Evolutionary conservation across 2,113 vertebrate species (phyloP).

Genomic region (Crotophaga sulcirostris): DNA sequence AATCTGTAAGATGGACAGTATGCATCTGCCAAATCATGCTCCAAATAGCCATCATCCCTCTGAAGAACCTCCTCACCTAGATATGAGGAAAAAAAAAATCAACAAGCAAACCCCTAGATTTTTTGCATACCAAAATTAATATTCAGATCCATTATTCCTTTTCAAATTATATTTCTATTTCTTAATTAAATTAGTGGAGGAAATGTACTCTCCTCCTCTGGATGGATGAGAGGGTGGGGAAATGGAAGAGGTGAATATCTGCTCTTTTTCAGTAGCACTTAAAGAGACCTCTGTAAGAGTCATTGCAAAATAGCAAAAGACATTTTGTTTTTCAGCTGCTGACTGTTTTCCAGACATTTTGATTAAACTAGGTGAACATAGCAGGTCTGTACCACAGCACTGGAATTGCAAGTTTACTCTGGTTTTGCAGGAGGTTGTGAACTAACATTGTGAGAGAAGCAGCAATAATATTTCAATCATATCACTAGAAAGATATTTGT

Average conservation of each 20-base stretch:
- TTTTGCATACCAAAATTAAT: background rate
- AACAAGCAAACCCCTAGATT: background rate
- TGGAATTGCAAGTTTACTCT: background rate
- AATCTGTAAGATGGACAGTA: background rate
- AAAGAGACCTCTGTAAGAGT: background rate
- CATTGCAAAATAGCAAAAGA: background rate
- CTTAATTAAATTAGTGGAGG: constrained; percentile 26
- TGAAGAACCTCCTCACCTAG: background rate
- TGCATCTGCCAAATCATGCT: background rate
- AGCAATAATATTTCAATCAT: background rate
- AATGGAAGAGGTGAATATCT: background rate
- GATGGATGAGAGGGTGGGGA: background rate
- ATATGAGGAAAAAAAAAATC: background rate
- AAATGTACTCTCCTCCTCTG: constrained; percentile 10
- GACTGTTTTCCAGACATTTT: constrained; percentile 2
- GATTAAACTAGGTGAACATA: background rate
- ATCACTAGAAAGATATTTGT: background rate
- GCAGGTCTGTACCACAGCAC: background rate
- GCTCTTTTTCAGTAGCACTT: background rate
- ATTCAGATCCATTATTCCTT: background rate
- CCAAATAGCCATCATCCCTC: background rate
- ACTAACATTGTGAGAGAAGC: background rate
- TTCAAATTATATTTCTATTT: constrained; percentile 2
- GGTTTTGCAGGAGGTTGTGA: constrained; percentile 17
- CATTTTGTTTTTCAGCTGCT: background rate